Evolutionary conservation across 1,140 invertebrate species (phyloP), one percentile per base, ranked within the genome.

Genomic region (Sitophilus oryzae): DNA sequence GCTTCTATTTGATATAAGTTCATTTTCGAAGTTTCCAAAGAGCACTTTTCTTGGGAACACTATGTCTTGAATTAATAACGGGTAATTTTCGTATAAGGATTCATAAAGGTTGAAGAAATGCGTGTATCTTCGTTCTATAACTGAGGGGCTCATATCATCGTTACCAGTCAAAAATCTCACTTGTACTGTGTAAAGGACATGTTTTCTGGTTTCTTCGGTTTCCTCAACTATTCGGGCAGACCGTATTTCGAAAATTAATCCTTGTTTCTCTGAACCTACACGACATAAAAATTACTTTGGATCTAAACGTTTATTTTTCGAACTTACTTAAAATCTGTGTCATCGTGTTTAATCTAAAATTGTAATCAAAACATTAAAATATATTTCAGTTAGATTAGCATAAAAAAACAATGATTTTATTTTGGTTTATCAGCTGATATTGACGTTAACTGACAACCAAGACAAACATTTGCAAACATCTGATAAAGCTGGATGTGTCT

Each of bases 11-110:
- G 80, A 78, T 60, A 91, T 89, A 23, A 88, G 74, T 56, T 80
- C 81, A 19, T 81, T 76, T 35, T 81, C 82, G 69, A 89, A 91
- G 69, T 91, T 91, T 1, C 87, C 86, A 41, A 86, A 71, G 8
- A 89, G 63, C 15, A 66, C 81, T 72, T 89, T 90, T 63, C 81
- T 83, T 5, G 88, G 88, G 72, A 90, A 90, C 46, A 75, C 71
- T 4, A 86, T 67, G 35, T 68, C 71, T 44, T 68, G 68, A 68
- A 89, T 71, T 40, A 81, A 63, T 11, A 73, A 38, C 3, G 84
- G 80, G 71, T 78, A 78, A 38, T 78, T 76, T 51, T 80, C 80
- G 58, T 77, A 80, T 2, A 90, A 68, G 2, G 73, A 69, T 59
- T 77, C 76, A 68, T 83, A 86, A 2, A 89, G 72, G 47, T 79